Evolutionary conservation across 37 sponge, comb jelly and placozoan genomes (phyloP), one percentile per base, ranked within the genome.

Genomic region (Bolinopsis microptera): DNA sequence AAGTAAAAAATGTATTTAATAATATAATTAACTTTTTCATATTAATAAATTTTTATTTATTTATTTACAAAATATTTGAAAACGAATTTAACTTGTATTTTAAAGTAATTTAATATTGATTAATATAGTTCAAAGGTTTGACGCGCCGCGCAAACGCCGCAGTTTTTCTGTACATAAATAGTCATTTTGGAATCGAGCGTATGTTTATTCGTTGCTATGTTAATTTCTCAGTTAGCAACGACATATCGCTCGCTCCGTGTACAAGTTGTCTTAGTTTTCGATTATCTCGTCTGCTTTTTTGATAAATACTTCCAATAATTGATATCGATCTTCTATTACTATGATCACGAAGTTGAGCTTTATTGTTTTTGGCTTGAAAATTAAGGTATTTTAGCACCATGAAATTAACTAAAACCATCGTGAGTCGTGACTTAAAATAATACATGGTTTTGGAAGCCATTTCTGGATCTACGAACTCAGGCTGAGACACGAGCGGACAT

Each of bases 161-260:
- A n/a, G n/a, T 18, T 48, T 13, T 48, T 48, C 61, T 13, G 61
- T 13, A 13, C 61, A 48, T 13, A 18, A 48, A 48, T 18, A 48
- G 13, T 48, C 61, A 48, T 18, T 48, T 48, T 18, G 9, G 61
- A 77, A 77, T 77, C 80, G 80, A 77, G 80, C 80, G 80, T 77
- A 21, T 77, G 80, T 77, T 77, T 77, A 36, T 32, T 77, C 80
- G 80, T 77, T 77, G 80, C 80, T 77, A 77, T 77, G 80, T 35
- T 21, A 13, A 77, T 27, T 32, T 28, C 37, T 27, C 21, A 34
- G 80, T 31, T 77, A 32, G 80, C 80, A 77, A 77, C 80, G 18
- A 77, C 33, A 48, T 48, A 48, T n/a, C n/a, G n/a, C n/a, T n/a
- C 61, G 61, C 13, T 48, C 13, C 61, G 61, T 48, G 61, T 48